Evolutionary conservation across 2,797 vertebrate genomes (phyloP), one percentile per base, ranked within the genome.

Genomic region (Centropyge bicolor): DNA sequence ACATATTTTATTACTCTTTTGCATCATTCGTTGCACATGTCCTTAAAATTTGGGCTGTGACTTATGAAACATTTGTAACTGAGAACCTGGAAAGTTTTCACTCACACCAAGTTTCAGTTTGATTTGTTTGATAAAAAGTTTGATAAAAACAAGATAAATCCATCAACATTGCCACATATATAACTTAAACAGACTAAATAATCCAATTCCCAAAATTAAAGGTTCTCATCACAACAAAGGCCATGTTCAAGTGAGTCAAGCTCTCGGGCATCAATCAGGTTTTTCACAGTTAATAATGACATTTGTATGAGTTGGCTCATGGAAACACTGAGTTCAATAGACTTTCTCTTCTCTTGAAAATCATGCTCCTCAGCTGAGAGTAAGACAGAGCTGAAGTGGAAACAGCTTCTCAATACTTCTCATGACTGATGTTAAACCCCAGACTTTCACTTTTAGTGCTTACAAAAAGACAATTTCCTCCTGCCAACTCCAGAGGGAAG

Each of bases 401-500:
- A 70, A 62, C 65, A 70, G 22, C 66, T 57, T 14, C 57, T 74
- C 27, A n/a, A 16, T 22, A 24, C 6, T 17, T 51, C 46, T 59
- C 41, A 40, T 48, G 17, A 45, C 36, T 51, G 48, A 45, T 56
- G 41, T 62, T 38, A 12, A 63, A 17, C 22, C 8, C 38, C 20
- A 22, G n/a, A 69, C 9, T 24, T 60, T 60, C 22, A 35, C 19
- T 54, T 54, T 46, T 49, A 49, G 49, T 9, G 19, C 24, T 70
- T 6, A 14, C 12, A 60, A 68, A 35, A 54, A 24, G 1, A 59
- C 24, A 36, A 12, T 83, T 86, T 79, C 71, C 41, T 74, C 46
- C 38, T 76, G 12, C 45, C 43, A 57, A 70, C 86, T 60, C 82
- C 52, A 86, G 87, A 86, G 85, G 87, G 87, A 70, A 74, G 68